Percentiles rank a stretch among this genome's conserved stretches.
These are phyloP conservation scores for Fulmarus glacialis DNA, from an alignment of 2,113 vertebrate species.

Conservation along the genomic window DNA sequence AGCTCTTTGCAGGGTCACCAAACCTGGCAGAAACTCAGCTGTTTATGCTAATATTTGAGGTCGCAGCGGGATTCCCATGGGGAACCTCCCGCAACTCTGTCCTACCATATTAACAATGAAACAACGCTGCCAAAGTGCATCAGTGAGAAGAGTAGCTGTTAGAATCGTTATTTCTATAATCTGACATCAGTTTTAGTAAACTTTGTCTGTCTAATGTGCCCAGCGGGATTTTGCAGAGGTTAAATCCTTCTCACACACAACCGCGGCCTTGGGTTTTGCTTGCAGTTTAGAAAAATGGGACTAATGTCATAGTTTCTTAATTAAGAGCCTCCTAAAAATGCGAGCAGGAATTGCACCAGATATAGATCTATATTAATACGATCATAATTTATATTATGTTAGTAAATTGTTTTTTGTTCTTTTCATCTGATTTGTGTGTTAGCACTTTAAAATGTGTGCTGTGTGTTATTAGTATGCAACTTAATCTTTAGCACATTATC, in stretches of 20 bases:
- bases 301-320: neutral
- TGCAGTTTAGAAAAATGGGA: neutral
- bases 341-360: neutral
- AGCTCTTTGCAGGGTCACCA: neutral
- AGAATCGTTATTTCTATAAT: neutral
- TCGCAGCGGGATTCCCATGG: neutral
- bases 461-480: neutral
- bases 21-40: constrained; percentile 11
- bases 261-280: neutral
- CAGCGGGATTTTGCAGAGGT: constrained; percentile 4
- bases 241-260: neutral
- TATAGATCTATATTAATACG: neutral
- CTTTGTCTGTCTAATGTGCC: neutral
- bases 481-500: constrained; percentile 39
- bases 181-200: constrained; percentile 26
- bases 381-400: neutral
- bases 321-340: neutral
- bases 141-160: neutral
- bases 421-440: neutral
- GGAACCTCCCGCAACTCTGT: neutral
- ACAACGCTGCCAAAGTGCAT: neutral
- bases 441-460: neutral
- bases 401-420: neutral
- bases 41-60: neutral
- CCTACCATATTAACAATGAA: neutral